Percentiles rank a stretch among this genome's conserved stretches.
These are phyloP conservation scores for Drosophila buzzatii DNA, from an alignment of 2,888 invertebrate genomes.

Conservation along the genomic window DNA sequence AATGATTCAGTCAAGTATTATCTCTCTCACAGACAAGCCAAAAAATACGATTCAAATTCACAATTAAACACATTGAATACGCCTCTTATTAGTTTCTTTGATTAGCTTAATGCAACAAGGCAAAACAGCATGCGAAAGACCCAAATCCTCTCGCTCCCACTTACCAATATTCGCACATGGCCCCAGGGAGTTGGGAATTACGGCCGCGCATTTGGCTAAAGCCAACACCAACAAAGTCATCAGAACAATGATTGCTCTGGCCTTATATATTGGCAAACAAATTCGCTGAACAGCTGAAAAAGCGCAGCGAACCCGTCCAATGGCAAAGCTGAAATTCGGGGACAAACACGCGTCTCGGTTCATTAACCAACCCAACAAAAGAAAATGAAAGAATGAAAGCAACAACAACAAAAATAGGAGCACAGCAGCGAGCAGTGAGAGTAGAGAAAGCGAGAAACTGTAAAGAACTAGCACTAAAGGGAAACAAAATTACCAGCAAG, in stretches of 20 bases:
- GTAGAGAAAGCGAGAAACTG: conserved; percentile 31
- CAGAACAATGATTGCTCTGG: conserved; percentile 74
- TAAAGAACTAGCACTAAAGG: conserved; percentile 57
- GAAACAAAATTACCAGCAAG: conserved; percentile 75
- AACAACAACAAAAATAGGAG: conserved; percentile 1
- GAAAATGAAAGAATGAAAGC: conserved; percentile 25
- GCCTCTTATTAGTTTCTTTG: conserved; percentile 9
- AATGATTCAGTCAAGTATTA: background rate
- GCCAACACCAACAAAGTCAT: conserved; percentile 72
- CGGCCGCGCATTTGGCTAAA: conserved; percentile 58
- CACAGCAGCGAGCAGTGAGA: background rate
- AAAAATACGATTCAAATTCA: conserved; percentile 24
- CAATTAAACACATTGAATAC: conserved; percentile 64
- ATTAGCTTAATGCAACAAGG: conserved; percentile 21
- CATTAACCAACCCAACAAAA: conserved; percentile 77
- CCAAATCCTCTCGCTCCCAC: conserved; percentile 27
- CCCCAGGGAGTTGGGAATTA: conserved; percentile 49
- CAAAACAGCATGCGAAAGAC: conserved; percentile 30
- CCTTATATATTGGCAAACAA: conserved; percentile 50
- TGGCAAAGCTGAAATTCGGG: conserved; percentile 50
- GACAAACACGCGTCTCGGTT: conserved; percentile 77
- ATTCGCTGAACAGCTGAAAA: conserved; percentile 46
- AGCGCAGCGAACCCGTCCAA: conserved; percentile 59
- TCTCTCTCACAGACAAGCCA: background rate
- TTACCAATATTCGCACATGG: conserved; percentile 15